These are phyloP conservation scores for Choloepus hoffmanni DNA, from an alignment of 2,113 vertebrate species.

Conservation along the genomic window DNA sequence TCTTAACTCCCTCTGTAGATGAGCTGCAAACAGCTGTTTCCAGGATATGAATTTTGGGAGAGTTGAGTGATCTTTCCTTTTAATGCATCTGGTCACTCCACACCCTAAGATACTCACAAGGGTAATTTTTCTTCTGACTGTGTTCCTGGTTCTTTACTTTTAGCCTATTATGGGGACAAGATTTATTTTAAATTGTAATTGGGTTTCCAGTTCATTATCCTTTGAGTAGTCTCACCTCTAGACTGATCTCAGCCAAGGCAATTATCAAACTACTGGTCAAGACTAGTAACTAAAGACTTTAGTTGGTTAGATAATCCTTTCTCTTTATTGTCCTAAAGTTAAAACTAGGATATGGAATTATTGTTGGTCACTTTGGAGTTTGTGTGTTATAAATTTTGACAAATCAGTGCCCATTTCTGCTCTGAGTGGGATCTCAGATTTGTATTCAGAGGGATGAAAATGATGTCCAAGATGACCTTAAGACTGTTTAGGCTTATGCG, in stretches of 20 bases:
- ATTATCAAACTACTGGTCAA: neutral
- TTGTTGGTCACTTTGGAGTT: neutral
- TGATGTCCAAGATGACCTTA: neutral
- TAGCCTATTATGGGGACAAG: neutral
- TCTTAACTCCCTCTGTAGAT: neutral
- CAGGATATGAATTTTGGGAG: neutral
- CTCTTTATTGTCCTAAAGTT: neutral
- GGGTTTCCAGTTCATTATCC: neutral
- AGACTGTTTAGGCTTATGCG: neutral
- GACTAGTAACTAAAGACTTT: neutral
- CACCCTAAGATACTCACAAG: neutral
- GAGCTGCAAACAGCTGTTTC: neutral
- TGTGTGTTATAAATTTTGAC: neutral
- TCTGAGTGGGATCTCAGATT: neutral
- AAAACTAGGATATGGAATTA: neutral
- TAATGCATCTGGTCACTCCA: neutral
- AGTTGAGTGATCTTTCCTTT: neutral
- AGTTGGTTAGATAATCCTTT: neutral
- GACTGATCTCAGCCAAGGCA: neutral
- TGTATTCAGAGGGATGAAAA: neutral
- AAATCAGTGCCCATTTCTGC: neutral
- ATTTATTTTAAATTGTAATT: neutral
- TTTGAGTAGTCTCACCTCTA: neutral
- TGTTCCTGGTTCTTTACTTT: neutral
- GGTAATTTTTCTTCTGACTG: neutral